Base-by-base conservation (phyloP, 1,140 invertebrate species). In the Pristionchus pacificus region DNA sequence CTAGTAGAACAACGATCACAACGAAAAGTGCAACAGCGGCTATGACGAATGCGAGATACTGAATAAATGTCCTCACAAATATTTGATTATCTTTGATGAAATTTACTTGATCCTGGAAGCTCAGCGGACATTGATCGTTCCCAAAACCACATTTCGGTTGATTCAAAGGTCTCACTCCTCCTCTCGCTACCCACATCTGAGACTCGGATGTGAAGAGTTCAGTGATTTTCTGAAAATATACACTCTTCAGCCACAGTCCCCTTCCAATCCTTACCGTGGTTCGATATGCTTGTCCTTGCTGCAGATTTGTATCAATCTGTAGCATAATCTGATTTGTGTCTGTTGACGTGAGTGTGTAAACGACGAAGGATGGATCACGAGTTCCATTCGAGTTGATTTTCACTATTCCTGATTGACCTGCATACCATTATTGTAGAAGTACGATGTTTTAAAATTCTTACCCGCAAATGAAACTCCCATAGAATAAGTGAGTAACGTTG, bases 331-430 rank as follows among this genome's bases (percentile, higher is more conserved):
- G n/a, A n/a, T n/a, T n/a, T n/a, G n/a, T n/a, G n/a, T n/a, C n/a
- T n/a, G n/a, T n/a, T n/a, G n/a, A n/a, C n/a, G n/a, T n/a, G n/a
- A n/a, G 14, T 19, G 3, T 38, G 3, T n/a, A 66, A 24, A 66
- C 14, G n/a, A 66, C 13, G 28, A 66, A 66, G 14, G 55, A 15
- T 24, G 65, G 2, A 29, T 38, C 55, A 14, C 65, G 31, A 10
- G 65, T 38, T n/a, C n/a, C n/a, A 27, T 66, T 66, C 38, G 14
- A 2, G 28, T 66, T 66, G 13, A 66, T 66, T 24, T 14, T 32
- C 10, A 66, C 65, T n/a, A 2, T 25, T 66, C 65, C 65, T 27
- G 65, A 49, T 31, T 57, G 49, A 49, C 65, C 65, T 66, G 60
- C 55, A 57, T 57, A 14, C 55, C n/a, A n/a, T n/a, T n/a, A n/a